Percentiles rank a stretch among this genome's conserved stretches.
phyloP scores from a whole-genome alignment of 2,797 vertebrate species.

The Pangasius larnaudii region DNA sequence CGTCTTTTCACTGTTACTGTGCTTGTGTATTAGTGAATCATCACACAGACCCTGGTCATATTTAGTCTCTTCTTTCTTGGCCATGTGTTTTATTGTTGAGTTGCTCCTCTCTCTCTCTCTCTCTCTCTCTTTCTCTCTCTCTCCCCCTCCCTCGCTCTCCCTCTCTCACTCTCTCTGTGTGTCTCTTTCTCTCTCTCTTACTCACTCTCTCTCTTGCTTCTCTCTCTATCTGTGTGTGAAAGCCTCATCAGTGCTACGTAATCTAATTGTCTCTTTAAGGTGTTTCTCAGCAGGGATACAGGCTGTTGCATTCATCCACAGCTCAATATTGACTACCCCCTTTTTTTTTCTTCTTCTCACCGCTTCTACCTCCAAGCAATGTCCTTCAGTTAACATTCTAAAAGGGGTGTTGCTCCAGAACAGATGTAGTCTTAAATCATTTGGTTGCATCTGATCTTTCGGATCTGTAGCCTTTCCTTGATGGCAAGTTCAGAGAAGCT shows the following conservation, averaged over 20 bases:
- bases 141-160: neutral
- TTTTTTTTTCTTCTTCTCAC: neutral
- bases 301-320: neutral
- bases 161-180: conserved; percentile 51
- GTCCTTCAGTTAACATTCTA: neutral
- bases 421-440: neutral
- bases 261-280: neutral
- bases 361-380: neutral
- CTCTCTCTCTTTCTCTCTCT: neutral
- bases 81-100: conserved; percentile 47
- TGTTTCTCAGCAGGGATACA: conserved; percentile 1
- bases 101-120: conserved; percentile 48
- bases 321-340: neutral
- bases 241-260: neutral
- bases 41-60: neutral
- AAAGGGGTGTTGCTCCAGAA: neutral
- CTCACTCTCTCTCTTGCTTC: neutral
- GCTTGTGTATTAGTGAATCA: conserved; percentile 63
- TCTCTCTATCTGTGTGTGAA: neutral
- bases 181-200: conserved; percentile 53
- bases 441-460: conserved; percentile 9
- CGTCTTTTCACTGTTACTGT: conserved; percentile 64
- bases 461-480: conserved; percentile 30
- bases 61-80: conserved; percentile 28
- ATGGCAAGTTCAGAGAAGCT: conserved; percentile 20